Conservation (phyloP, 2,113 vertebrate genomes). For the Dissostichus mawsoni region DNA sequence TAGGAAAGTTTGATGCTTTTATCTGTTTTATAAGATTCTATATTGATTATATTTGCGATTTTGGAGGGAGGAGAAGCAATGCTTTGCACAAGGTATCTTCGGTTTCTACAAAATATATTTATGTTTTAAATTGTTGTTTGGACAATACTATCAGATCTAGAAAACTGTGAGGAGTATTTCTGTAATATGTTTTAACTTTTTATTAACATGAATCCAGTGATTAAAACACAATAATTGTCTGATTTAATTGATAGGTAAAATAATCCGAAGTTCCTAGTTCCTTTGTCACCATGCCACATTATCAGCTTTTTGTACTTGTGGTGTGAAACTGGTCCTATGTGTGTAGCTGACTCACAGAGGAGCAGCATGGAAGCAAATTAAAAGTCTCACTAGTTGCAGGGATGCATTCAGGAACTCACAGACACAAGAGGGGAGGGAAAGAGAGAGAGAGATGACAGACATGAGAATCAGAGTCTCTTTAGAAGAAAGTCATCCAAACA, state of each 20-base stretch:
- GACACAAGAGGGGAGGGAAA: constrained; percentile 11
- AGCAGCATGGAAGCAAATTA: constrained; percentile 34
- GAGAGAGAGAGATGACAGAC: constrained; percentile 59
- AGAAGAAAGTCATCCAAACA: constrained; percentile 80
- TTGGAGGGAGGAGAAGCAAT: too few species aligned
- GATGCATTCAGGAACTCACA: constrained; percentile 24
- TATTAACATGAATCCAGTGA: too few species aligned
- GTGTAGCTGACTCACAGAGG: not conserved
- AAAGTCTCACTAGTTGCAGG: constrained; percentile 27
- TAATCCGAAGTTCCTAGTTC: not conserved
- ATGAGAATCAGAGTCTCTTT: constrained; percentile 69
- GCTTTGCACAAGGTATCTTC: too few species aligned
- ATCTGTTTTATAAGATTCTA: not conserved
- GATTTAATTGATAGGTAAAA: not conserved
- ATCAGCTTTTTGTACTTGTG: not conserved
- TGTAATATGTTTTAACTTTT: not conserved
- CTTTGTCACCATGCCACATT: not conserved
- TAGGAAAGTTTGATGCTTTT: not conserved
- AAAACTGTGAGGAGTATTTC: not conserved
- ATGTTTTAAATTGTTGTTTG: not conserved
- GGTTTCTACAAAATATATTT: not conserved
- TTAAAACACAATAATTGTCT: not conserved
- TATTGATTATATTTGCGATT: not conserved
- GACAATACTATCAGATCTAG: not conserved
- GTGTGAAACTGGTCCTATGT: constrained; percentile 3